Conservation (phyloP, 1,140 invertebrate species). For the Zaprionus nigranus region DNA sequence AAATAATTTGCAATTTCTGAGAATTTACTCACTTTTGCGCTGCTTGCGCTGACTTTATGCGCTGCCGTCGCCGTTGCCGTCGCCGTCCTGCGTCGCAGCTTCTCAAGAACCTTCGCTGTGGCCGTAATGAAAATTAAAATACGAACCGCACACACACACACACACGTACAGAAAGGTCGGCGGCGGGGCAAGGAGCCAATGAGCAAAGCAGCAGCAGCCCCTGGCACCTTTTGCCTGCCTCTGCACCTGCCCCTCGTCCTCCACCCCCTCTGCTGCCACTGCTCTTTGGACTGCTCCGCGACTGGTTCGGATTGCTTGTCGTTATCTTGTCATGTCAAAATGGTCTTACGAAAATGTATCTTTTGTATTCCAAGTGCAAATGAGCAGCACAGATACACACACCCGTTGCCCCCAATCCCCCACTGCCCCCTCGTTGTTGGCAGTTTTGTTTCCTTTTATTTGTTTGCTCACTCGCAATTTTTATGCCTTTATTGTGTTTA, state of each 20-base stretch:
- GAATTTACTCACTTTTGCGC: slow-evolving; percentile 78
- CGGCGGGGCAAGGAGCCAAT: slow-evolving; percentile 66
- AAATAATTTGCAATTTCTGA: slow-evolving; percentile 83
- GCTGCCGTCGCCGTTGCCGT: slow-evolving; percentile 55
- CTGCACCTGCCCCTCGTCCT: not conserved
- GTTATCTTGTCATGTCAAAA: slow-evolving; percentile 84
- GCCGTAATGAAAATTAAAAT: slow-evolving; percentile 83
- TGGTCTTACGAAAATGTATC: slow-evolving; percentile 83
- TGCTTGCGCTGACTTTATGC: slow-evolving; percentile 69
- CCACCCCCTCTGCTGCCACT: not conserved
- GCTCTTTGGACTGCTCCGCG: not conserved
- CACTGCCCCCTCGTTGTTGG: slow-evolving; percentile 4
- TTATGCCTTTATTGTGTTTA: slow-evolving; percentile 83
- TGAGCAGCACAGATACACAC: slow-evolving; percentile 73
- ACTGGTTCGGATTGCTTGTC: slow-evolving; percentile 77
- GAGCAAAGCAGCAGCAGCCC: slow-evolving; percentile 45
- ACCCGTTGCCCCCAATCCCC: not conserved
- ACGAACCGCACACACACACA: slow-evolving; percentile 69
- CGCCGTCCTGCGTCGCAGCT: slow-evolving; percentile 43
- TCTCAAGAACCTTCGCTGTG: slow-evolving; percentile 75
- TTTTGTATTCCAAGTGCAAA: slow-evolving; percentile 83
- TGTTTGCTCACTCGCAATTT: slow-evolving; percentile 82
- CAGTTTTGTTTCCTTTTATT: slow-evolving; percentile 75
- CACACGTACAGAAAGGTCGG: slow-evolving; percentile 61
- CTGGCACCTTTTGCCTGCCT: slow-evolving; percentile 26